phyloP scores from a whole-genome alignment of 37 sponge, comb jelly and placozoan genomes.

The Cliona cf. orientalis region DNA sequence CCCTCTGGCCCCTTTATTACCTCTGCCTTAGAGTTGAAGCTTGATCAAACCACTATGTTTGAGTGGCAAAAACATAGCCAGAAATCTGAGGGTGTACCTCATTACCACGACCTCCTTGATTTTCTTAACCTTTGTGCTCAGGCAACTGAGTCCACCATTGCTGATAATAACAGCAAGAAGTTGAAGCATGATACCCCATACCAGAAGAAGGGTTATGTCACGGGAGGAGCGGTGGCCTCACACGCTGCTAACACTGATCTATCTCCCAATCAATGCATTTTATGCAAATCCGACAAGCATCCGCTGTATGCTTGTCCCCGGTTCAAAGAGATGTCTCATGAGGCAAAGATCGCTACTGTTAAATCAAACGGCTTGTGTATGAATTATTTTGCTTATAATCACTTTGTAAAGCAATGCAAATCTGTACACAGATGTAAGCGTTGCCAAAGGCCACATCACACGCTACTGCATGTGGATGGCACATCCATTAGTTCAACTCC shows the following conservation, averaged over 20 bases:
- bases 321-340: conserved; percentile 28
- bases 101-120: conserved; percentile 7
- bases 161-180: neutral
- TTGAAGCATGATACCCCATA: neutral
- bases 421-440: too few species aligned
- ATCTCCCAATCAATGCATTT: neutral
- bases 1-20: neutral
- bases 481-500: neutral
- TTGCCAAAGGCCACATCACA: conserved; percentile 35
- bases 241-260: neutral
- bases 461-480: conserved; percentile 9
- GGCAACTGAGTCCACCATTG: conserved; percentile 14
- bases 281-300: conserved; percentile 23
- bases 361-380: conserved; percentile 9
- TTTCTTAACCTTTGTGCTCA: conserved; percentile 24
- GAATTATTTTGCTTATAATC: conserved; percentile 10
- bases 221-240: conserved; percentile 1
- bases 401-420: conserved; percentile 29
- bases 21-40: neutral
- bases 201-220: neutral
- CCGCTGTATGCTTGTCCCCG: conserved; percentile 18
- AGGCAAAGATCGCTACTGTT: neutral
- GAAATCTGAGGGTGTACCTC: neutral
- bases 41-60: neutral
- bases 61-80: too few species aligned